These are phyloP conservation scores for Sebastes fasciatus DNA, from an alignment of 2,113 vertebrate species.

Conservation along the genomic window DNA sequence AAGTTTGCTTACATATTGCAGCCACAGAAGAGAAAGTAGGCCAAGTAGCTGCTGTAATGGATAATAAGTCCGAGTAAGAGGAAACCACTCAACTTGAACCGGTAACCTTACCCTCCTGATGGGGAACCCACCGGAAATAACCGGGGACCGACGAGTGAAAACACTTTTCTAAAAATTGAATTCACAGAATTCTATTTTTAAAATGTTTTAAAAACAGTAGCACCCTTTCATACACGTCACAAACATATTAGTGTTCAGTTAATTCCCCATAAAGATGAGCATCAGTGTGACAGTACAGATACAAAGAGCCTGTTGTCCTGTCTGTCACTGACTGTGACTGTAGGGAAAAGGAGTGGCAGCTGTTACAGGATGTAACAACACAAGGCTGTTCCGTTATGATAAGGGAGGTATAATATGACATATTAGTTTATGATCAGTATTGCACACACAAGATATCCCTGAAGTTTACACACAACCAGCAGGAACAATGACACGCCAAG, in stretches of 20 bases:
- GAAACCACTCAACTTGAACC: neutral
- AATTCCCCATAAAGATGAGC: neutral
- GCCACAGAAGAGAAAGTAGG: neutral
- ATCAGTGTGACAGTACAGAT: neutral
- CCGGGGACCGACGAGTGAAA: neutral
- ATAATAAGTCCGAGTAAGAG: neutral
- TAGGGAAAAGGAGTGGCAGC: neutral
- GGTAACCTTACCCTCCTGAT: neutral
- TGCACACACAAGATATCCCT: no score
- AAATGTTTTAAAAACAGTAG: neutral
- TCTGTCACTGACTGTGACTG: neutral
- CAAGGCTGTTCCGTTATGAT: neutral
- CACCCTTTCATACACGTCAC: neutral
- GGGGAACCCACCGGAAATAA: neutral
- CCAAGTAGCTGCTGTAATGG: neutral
- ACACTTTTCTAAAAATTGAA: no score
- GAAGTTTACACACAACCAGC: slow-evolving; percentile 86
- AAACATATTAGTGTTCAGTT: neutral
- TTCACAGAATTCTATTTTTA: neutral
- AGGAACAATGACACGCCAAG: slow-evolving; percentile 96
- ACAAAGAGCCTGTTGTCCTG: slow-evolving; percentile 15
- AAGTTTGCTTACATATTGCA: neutral
- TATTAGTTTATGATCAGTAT: neutral
- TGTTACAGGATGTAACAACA: neutral
- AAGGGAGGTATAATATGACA: no score